Evolutionary conservation across 2,113 vertebrate species (phyloP), one percentile per base, ranked within the genome.

Genomic region (Benitochromis conjunctus): DNA sequence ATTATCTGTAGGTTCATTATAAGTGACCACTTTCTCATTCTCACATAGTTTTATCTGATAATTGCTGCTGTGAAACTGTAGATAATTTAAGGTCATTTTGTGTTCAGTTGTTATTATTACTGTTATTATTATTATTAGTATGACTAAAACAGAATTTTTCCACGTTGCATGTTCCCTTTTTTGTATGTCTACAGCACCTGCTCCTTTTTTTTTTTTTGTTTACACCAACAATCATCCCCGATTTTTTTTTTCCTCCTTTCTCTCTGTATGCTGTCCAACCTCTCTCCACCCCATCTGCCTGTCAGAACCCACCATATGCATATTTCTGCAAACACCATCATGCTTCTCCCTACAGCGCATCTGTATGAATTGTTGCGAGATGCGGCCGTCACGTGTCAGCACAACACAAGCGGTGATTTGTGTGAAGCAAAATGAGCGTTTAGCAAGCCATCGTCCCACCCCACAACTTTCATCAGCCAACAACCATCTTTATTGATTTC

Each of bases 401-500:
- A 36, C 78, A 79, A 82, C 24, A 36, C 86, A 77, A 86, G 79
- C 76, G 38, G 62, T 93, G 91, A 92, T 95, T 89, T 95, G 91
- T 93, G 92, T 89, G 88, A 91, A 91, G 90, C 5, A 79, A 92
- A 91, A 89, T 83, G 89, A 90, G 92, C 87, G 79, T 94, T 94
- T 93, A 94, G 94, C 55, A 11, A 81, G 90, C 82, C 83, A 34
- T 53, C 29, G 78, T 84, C 90, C 92, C 93, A 53, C 92, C 93
- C 86, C 69, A 18, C 46, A 82, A 85, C 91, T 95, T 88, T 94
- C 88, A 87, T 94, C 92, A 91, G 92, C 92, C 92, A 93, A 89
- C 91, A 92, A 88, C 85, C 82, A 79, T 93, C 88, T 92, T 94
- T 93, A 95, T 94, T 91, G 94, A 94, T 94, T 94, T 89, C 88